A percentile compares a stretch with the other conserved stretches of the same genome.
Evolutionary conservation across 2,113 vertebrate genomes (phyloP).

Genomic region (Pangasianodon hypophthalmus): DNA sequence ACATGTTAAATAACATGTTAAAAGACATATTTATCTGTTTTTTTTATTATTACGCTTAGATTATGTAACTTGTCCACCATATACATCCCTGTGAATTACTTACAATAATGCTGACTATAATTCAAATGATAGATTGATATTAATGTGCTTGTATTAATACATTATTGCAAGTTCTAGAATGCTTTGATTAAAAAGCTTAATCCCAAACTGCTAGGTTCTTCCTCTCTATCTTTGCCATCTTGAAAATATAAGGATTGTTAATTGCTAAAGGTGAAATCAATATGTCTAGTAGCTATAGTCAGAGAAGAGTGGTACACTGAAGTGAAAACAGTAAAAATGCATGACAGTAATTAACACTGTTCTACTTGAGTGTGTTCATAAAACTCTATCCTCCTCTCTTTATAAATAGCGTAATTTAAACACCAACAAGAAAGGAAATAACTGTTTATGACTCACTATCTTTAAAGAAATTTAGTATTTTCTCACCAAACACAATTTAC

Average conservation of each 20-base stretch:
- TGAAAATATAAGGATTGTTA: constrained; percentile 70
- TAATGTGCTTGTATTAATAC: no score
- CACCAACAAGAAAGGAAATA: background rate
- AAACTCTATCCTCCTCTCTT: background rate
- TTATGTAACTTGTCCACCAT: no score
- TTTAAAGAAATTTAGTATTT: background rate
- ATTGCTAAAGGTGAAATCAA: constrained; percentile 74
- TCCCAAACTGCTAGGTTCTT: background rate
- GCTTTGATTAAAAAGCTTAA: background rate
- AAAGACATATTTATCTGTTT: no score
- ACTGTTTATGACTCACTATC: background rate
- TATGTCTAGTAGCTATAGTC: constrained; percentile 73
- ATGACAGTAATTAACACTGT: constrained; percentile 70
- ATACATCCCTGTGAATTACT: no score
- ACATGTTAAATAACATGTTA: no score
- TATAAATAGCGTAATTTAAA: constrained; percentile 1
- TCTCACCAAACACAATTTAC: background rate
- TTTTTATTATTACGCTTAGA: no score
- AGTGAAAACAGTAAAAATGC: constrained; percentile 61
- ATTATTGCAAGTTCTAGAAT: no score
- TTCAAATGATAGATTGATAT: background rate
- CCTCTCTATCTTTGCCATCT: constrained; percentile 61
- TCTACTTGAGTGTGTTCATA: background rate
- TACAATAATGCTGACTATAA: background rate
- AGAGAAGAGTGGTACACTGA: constrained; percentile 62